These are phyloP conservation scores for Turritopsis dohrnii DNA, from an alignment of 30 jellyfish, hydroid and myxozoan species.

Conservation along the genomic window DNA sequence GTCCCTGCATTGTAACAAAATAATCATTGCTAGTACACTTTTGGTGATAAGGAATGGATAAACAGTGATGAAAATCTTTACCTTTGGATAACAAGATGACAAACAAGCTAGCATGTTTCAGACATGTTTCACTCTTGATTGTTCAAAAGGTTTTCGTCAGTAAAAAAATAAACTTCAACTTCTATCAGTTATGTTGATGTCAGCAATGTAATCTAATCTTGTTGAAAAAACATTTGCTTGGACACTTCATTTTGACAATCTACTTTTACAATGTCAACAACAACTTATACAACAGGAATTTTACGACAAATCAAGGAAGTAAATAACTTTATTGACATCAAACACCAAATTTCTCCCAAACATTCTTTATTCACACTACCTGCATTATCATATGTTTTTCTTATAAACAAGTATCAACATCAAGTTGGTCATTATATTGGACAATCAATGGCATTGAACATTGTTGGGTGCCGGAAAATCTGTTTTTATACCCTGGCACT, in stretches of 20 bases:
- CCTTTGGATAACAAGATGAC: neutral
- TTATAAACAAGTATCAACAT: neutral
- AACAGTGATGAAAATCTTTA: neutral
- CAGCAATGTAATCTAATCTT: neutral
- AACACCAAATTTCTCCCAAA: neutral
- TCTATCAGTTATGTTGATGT: neutral
- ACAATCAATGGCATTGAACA: neutral
- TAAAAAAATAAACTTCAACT: neutral
- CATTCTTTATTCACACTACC: neutral
- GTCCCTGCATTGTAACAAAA: too few species aligned
- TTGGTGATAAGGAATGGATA: neutral
- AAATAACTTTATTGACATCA: neutral
- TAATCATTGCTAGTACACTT: neutral
- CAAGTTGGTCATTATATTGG: neutral
- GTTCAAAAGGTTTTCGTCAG: too few species aligned
- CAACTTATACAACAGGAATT: neutral
- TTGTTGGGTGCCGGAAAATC: neutral
- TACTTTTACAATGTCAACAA: neutral
- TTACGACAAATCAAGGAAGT: neutral
- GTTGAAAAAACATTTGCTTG: neutral
- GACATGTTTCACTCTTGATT: neutral
- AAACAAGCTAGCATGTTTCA: neutral
- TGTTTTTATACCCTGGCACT: neutral
- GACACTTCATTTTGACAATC: neutral
- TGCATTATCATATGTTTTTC: too few species aligned